A percentile compares a stretch with the other conserved stretches of the same genome.
phyloP scores from a whole-genome alignment of 2,113 vertebrate genomes.

The Gobio gobio region DNA sequence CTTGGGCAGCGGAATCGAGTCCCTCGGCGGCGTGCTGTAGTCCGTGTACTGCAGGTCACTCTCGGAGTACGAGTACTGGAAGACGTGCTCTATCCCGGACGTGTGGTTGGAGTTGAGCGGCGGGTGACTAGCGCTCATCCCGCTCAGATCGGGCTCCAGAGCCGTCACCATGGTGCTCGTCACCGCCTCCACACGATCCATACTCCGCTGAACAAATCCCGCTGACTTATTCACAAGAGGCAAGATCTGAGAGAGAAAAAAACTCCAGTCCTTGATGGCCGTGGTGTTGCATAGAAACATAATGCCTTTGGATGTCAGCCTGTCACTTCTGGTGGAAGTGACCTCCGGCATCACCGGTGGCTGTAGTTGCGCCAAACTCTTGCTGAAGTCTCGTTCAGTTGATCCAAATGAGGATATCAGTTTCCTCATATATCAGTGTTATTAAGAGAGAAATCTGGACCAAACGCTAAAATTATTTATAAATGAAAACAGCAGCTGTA shows the following conservation, averaged over 20 bases:
- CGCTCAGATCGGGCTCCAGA: slow-evolving; percentile 79
- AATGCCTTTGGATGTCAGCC: slow-evolving; percentile 55
- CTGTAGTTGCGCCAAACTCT: slow-evolving; percentile 25
- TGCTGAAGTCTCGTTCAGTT: slow-evolving; percentile 6
- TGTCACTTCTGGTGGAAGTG: background rate
- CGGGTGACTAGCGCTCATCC: slow-evolving; percentile 77
- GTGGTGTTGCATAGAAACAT: slow-evolving; percentile 88
- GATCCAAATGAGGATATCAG: background rate
- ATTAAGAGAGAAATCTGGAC: background rate
- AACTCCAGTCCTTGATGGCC: slow-evolving; percentile 87
- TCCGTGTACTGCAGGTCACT: slow-evolving; percentile 83
- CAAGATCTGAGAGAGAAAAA: slow-evolving; percentile 84
- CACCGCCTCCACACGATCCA: slow-evolving; percentile 77
- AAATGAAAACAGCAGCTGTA: background rate
- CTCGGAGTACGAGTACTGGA: slow-evolving; percentile 84
- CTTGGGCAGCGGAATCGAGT: slow-evolving; percentile 84
- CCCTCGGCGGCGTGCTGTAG: slow-evolving; percentile 79
- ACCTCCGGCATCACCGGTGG: slow-evolving; percentile 36
- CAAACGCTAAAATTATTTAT: background rate
- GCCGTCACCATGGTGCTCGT: slow-evolving; percentile 82
- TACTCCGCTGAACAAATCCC: slow-evolving; percentile 75
- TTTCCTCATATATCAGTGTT: background rate
- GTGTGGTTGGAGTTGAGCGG: slow-evolving; percentile 83
- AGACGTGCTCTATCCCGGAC: slow-evolving; percentile 81
- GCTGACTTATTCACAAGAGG: slow-evolving; percentile 85